Evolutionary conservation across 2,797 vertebrate species (phyloP).

Genomic region (Sparidentex hasta): DNA sequence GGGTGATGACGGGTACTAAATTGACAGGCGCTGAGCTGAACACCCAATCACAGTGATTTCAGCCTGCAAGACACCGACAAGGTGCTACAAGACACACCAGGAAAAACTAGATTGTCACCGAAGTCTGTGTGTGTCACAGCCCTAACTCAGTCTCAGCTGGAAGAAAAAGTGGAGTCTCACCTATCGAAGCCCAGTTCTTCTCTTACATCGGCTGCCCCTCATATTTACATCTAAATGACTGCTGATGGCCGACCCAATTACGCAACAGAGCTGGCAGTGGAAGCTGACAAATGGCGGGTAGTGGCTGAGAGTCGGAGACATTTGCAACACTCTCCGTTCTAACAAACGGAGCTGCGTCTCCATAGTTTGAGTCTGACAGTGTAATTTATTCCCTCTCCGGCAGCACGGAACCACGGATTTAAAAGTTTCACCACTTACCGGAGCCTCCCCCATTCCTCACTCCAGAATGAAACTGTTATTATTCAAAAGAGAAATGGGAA

Average conservation of each 20-base stretch:
- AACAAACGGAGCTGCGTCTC: constrained; percentile 67
- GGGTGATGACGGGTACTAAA: no score
- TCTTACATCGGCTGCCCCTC: constrained; percentile 23
- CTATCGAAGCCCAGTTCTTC: constrained; percentile 34
- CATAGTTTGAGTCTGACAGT: constrained; percentile 66
- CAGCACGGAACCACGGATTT: constrained; percentile 74
- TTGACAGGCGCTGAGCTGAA: no score
- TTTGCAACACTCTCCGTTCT: constrained; percentile 56
- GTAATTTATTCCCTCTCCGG: constrained; percentile 79
- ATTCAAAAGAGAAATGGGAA: constrained; percentile 79
- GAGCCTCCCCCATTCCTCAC: constrained; percentile 74
- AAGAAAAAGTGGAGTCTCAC: constrained; percentile 12
- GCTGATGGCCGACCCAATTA: constrained; percentile 65
- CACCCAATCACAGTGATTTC: no score
- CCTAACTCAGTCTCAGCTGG: background rate
- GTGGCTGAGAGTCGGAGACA: constrained; percentile 55
- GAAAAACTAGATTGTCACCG: no score
- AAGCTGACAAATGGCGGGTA: constrained; percentile 73
- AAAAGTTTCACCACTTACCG: constrained; percentile 78
- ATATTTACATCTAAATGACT: constrained; percentile 70
- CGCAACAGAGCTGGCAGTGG: constrained; percentile 40
- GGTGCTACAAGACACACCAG: no score
- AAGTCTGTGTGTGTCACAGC: no score
- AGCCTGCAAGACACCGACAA: no score
- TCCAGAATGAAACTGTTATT: constrained; percentile 72